phyloP scores from a whole-genome alignment of 2,797 vertebrate genomes.

The Mastacembelus armatus region DNA sequence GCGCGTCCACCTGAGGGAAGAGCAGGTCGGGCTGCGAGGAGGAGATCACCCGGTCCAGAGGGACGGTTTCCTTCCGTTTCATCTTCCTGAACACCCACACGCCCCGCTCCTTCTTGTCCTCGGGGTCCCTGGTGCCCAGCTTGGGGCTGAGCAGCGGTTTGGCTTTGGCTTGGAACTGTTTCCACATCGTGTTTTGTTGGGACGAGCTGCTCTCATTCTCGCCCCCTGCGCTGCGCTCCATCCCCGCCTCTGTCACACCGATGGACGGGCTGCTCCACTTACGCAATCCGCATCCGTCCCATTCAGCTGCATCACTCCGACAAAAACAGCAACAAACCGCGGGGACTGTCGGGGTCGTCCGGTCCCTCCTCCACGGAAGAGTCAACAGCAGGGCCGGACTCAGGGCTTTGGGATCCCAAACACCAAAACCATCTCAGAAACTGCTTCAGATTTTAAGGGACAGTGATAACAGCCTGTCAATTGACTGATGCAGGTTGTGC shows the following conservation, averaged over 20 bases:
- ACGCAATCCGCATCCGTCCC: neutral
- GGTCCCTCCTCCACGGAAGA: neutral
- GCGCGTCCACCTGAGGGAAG: conserved; percentile 73
- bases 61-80: conserved; percentile 72
- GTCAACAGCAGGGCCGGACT: conserved; percentile 8
- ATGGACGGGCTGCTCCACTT: neutral
- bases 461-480: too few species aligned
- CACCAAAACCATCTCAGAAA: too few species aligned
- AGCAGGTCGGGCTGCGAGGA: conserved; percentile 91
- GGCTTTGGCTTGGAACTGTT: conserved; percentile 85
- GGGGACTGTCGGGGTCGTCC: neutral
- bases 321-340: neutral
- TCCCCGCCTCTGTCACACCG: conserved; percentile 22
- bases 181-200: conserved; percentile 87
- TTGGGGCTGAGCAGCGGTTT: conserved; percentile 83
- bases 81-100: conserved; percentile 85
- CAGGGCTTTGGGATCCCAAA: neutral
- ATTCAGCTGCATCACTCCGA: neutral
- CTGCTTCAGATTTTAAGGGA: too few species aligned
- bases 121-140: conserved; percentile 77
- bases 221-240: conserved; percentile 54
- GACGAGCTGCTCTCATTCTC: conserved; percentile 60
- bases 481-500: too few species aligned
- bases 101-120: conserved; percentile 69
- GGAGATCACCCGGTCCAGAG: conserved; percentile 88